phyloP scores from a whole-genome alignment of 2,888 invertebrate species.

The Pyrrhia umbra region DNA sequence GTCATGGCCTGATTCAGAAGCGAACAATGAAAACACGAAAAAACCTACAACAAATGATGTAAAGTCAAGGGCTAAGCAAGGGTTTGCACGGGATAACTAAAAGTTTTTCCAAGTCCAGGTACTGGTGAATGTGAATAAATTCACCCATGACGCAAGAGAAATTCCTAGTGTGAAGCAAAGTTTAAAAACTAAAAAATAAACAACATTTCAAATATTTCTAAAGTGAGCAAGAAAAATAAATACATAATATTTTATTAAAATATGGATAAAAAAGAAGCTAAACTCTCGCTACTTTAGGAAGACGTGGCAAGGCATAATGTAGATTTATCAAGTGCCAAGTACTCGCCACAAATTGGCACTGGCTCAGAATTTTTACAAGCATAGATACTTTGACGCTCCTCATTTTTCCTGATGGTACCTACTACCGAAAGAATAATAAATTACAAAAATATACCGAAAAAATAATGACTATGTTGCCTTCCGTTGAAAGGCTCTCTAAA shows the following conservation, averaged over 20 bases:
- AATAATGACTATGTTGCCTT: background rate
- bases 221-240: background rate
- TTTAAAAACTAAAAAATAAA: no score
- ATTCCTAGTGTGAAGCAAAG: no score
- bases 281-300: slow-evolving; percentile 25
- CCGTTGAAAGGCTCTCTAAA: no score
- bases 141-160: no score
- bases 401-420: slow-evolving; percentile 27
- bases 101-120: no score
- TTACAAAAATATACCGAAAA: background rate
- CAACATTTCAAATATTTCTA: background rate
- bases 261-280: slow-evolving; percentile 27
- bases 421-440: background rate
- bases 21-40: slow-evolving; percentile 1
- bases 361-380: slow-evolving; percentile 50
- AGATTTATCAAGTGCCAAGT: slow-evolving; percentile 55
- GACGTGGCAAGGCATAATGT: slow-evolving; percentile 53
- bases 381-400: slow-evolving; percentile 33
- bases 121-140: no score
- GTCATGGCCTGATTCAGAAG: slow-evolving; percentile 59
- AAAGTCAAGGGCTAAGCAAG: no score
- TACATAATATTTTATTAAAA: slow-evolving; percentile 4
- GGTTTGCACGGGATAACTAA: no score
- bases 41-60: no score
- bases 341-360: slow-evolving; percentile 57